Conservation (phyloP, 2,888 invertebrate genomes). For the Ernsta delagoae region DNA sequence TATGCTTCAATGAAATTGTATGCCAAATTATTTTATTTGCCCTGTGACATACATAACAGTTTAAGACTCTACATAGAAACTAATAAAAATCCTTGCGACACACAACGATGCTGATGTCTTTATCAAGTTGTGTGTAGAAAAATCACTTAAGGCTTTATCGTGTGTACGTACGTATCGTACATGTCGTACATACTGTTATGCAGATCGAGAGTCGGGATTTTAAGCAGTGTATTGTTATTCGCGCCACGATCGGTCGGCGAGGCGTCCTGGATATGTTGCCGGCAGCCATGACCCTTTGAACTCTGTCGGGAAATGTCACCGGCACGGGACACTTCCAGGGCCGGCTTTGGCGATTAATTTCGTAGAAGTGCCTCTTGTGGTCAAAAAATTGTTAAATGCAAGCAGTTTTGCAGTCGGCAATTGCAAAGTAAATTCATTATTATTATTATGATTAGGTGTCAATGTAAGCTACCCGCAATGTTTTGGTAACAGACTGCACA, state of each 20-base stretch:
- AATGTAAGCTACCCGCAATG: too few species aligned
- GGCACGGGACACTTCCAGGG: conserved; percentile 46
- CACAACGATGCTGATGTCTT: background rate
- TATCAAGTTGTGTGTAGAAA: conserved; percentile 32
- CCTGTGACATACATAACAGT: too few species aligned
- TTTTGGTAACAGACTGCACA: too few species aligned
- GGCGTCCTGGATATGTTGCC: conserved; percentile 64
- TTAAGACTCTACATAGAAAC: background rate
- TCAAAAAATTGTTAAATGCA: background rate
- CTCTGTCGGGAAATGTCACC: conserved; percentile 69
- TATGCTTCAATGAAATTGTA: too few species aligned
- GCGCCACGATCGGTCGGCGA: conserved; percentile 57
- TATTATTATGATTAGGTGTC: too few species aligned
- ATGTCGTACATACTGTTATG: conserved; percentile 58
- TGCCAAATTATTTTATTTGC: too few species aligned
- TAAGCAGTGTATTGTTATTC: conserved; percentile 72
- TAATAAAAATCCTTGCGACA: background rate
- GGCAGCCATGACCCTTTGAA: conserved; percentile 79
- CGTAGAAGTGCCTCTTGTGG: background rate
- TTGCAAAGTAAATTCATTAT: too few species aligned
- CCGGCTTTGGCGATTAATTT: background rate
- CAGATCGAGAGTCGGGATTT: conserved; percentile 61
- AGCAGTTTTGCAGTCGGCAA: too few species aligned
- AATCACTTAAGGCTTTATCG: conserved; percentile 39
- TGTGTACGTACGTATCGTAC: conserved; percentile 48